phyloP scores from a whole-genome alignment of 2,888 invertebrate genomes.

The Chrysotoxum bicinctum region DNA sequence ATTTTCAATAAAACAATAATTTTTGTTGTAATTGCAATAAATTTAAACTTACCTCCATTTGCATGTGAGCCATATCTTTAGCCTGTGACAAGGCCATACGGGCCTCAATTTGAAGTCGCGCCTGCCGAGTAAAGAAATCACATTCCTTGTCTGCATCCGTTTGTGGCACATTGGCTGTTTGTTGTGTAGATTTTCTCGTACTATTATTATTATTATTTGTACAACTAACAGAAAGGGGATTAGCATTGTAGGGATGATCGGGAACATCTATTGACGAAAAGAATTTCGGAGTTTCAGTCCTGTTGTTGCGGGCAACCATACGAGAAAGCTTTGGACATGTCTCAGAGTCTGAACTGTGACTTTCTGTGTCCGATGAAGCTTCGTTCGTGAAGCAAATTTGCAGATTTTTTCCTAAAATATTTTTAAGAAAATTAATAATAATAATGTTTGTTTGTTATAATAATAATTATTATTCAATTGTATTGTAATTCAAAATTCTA shows the following conservation, averaged over 20 bases:
- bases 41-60: slow-evolving; percentile 92
- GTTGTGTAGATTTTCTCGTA: slow-evolving; percentile 62
- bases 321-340: slow-evolving; percentile 79
- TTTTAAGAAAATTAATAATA: too few relatives aligned
- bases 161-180: slow-evolving; percentile 80
- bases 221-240: slow-evolving; percentile 76
- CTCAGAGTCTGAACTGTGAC: slow-evolving; percentile 89
- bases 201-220: slow-evolving; percentile 72
- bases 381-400: slow-evolving; percentile 99
- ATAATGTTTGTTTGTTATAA: too few relatives aligned
- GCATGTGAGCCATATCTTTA: slow-evolving; percentile 94
- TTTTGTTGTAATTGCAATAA: not conserved
- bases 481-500: too few relatives aligned
- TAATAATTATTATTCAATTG: too few relatives aligned
- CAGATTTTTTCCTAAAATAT: slow-evolving; percentile 89
- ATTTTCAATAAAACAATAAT: not conserved
- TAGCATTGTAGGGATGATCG: slow-evolving; percentile 76
- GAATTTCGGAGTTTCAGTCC: slow-evolving; percentile 60
- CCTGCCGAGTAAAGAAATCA: slow-evolving; percentile 91
- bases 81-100: slow-evolving; percentile 93
- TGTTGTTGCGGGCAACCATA: slow-evolving; percentile 73
- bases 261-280: slow-evolving; percentile 71
- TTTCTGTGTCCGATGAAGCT: slow-evolving; percentile 92
- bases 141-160: slow-evolving; percentile 85
- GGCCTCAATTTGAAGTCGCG: slow-evolving; percentile 92